Conservation (phyloP, 2,888 invertebrate genomes). For the Drosophila peninsularis region DNA sequence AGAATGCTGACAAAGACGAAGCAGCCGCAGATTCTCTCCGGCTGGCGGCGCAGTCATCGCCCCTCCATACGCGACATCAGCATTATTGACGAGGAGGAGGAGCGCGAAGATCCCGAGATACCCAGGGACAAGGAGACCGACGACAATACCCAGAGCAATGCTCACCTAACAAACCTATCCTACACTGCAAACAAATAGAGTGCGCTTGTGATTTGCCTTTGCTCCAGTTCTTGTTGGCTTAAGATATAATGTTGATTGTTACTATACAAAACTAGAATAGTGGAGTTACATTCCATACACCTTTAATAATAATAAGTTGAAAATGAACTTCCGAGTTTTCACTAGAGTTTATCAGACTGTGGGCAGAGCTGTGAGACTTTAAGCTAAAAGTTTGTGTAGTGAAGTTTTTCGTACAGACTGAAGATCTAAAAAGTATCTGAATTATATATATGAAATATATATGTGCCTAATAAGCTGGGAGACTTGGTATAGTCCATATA, state of each 20-base stretch:
- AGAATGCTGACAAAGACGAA: constrained; percentile 91
- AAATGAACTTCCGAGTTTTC: background rate
- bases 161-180: constrained; percentile 68
- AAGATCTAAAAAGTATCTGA: too few relatives aligned
- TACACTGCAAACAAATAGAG: constrained; percentile 67
- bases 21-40: constrained; percentile 87
- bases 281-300: constrained; percentile 32
- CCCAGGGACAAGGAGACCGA: constrained; percentile 81
- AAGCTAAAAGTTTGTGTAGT: background rate
- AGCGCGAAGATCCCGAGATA: constrained; percentile 86
- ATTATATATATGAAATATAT: too few relatives aligned
- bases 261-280: constrained; percentile 28
- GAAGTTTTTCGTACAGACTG: background rate
- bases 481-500: background rate
- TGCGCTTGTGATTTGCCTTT: background rate
- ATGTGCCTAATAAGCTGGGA: too few relatives aligned
- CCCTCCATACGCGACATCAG: constrained; percentile 94
- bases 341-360: background rate
- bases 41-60: constrained; percentile 92
- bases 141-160: constrained; percentile 83
- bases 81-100: constrained; percentile 93
- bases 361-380: background rate
- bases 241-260: constrained; percentile 51
- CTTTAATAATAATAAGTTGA: constrained; percentile 48
- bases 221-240: constrained; percentile 36